phyloP scores from a whole-genome alignment of 2,797 vertebrate genomes.

The Phoebastria nigripes region DNA sequence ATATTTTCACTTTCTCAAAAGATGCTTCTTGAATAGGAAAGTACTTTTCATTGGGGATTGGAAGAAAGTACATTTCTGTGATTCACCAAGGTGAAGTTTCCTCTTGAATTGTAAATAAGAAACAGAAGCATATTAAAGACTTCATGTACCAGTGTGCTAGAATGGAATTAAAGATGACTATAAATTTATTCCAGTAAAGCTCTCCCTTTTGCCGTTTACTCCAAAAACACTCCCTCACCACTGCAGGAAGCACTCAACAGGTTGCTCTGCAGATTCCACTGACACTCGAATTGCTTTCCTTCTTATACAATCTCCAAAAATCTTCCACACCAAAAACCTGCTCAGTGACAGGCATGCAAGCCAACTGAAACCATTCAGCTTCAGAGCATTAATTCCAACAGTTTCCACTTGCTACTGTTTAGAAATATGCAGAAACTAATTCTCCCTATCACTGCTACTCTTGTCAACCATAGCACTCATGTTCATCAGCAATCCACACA shows the following conservation, averaged over 20 bases:
- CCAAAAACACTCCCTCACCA: neutral
- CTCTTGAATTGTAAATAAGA: neutral
- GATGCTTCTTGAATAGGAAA: neutral
- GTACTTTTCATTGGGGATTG: neutral
- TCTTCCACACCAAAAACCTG: neutral
- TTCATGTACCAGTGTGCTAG: neutral
- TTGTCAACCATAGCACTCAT: neutral
- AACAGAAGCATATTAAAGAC: neutral
- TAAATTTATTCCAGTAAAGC: neutral
- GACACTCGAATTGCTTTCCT: neutral
- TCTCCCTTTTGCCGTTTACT: neutral
- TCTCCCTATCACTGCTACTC: neutral
- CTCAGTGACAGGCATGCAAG: neutral
- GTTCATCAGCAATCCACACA: neutral
- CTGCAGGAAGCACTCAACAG: neutral
- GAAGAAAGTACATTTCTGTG: fast-evolving
- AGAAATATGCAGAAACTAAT: neutral
- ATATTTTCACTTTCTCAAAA: neutral
- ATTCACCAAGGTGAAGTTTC: neutral
- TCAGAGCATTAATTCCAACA: neutral
- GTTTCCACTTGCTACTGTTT: neutral
- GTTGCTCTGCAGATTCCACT: neutral
- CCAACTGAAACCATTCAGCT: neutral
- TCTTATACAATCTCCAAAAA: neutral
- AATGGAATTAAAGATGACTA: neutral